Conservation (phyloP, 2,888 invertebrate genomes). For the Spicauda simplicius region DNA sequence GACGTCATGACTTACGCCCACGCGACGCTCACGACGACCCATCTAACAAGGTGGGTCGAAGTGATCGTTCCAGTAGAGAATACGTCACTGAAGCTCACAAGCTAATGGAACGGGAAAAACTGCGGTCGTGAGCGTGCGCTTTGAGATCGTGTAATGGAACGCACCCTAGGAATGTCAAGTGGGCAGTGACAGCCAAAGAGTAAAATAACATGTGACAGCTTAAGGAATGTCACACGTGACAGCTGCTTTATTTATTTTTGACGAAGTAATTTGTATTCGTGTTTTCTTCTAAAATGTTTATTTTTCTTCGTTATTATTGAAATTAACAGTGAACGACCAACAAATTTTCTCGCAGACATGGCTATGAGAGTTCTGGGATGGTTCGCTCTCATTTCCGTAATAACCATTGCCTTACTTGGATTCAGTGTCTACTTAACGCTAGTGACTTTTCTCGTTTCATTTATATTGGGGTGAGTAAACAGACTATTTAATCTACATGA, state of each 20-base stretch:
- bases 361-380: constrained; percentile 63
- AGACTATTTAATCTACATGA: not conserved
- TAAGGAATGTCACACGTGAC: not conserved
- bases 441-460: constrained; percentile 69
- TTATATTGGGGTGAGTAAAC: constrained; percentile 71
- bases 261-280: constrained; percentile 15
- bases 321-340: constrained; percentile 7
- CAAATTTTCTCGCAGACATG: constrained; percentile 48
- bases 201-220: too few species aligned
- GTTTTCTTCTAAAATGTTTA: constrained; percentile 19
- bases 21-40: too few species aligned
- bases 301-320: constrained; percentile 29
- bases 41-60: too few species aligned
- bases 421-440: constrained; percentile 70
- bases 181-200: not conserved
- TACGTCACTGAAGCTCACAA: too few species aligned
- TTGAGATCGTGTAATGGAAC: too few species aligned
- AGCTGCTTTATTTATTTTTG: constrained; percentile 35
- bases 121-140: too few species aligned
- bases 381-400: constrained; percentile 73
- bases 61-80: too few species aligned
- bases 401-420: constrained; percentile 71
- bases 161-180: constrained; percentile 6
- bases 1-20: too few species aligned
- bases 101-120: too few species aligned